Evolutionary conservation across 37 sponge, comb jelly and placozoan species (phyloP).

Genomic region (Bolinopsis microptera): DNA sequence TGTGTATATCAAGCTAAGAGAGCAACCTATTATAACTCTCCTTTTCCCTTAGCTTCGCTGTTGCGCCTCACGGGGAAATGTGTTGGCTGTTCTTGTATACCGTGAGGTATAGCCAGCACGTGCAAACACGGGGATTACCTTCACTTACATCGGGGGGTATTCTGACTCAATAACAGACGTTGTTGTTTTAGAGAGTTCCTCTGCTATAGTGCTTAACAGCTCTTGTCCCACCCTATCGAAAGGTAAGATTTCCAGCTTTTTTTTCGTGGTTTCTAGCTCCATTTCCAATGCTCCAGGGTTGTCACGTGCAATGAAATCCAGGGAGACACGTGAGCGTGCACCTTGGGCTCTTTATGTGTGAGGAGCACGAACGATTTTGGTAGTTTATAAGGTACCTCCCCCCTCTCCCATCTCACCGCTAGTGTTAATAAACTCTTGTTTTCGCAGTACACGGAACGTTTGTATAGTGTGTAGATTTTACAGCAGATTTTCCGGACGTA

Average conservation of each 20-base stretch:
- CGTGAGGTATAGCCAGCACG: not conserved
- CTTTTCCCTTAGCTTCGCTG: not conserved
- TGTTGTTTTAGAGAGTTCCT: no score
- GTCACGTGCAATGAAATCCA: no score
- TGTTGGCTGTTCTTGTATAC: not conserved
- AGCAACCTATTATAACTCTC: not conserved
- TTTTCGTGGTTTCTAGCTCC: no score
- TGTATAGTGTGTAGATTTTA: not conserved
- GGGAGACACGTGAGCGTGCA: not conserved
- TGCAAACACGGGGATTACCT: no score
- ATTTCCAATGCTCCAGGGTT: no score
- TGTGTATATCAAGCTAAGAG: not conserved
- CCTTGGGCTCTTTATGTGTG: not conserved
- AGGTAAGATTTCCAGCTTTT: no score
- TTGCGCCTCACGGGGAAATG: not conserved
- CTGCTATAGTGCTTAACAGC: no score
- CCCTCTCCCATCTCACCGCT: not conserved
- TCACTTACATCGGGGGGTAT: no score
- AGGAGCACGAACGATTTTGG: not conserved
- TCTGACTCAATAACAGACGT: no score
- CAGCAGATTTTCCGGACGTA: not conserved
- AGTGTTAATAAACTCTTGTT: not conserved
- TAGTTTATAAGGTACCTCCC: not conserved
- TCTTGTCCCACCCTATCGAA: no score
- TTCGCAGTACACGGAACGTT: not conserved